Evolutionary conservation across 2,888 invertebrate genomes (phyloP).

Genomic region (Pseudoips prasinana): DNA sequence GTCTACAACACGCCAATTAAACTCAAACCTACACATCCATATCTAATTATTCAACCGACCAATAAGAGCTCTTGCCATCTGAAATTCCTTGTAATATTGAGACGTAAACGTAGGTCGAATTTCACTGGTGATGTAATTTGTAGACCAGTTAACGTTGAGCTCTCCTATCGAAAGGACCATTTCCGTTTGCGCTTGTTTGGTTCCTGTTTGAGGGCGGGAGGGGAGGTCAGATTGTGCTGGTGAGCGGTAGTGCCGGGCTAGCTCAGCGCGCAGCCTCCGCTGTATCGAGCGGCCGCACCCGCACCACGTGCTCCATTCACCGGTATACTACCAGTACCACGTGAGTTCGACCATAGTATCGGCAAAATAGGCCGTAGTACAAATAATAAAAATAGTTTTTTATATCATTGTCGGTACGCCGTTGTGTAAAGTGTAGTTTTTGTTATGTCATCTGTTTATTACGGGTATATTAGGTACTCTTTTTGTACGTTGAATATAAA

Average conservation of each 20-base stretch:
- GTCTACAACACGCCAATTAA: too few relatives aligned
- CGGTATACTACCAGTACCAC: conserved; percentile 41
- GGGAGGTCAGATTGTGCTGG: conserved; percentile 30
- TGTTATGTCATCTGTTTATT: too few relatives aligned
- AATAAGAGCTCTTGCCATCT: too few relatives aligned
- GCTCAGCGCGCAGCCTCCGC: conserved; percentile 68
- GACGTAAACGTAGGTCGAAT: conserved; percentile 12
- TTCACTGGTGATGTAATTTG: conserved; percentile 24
- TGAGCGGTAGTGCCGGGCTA: conserved; percentile 43
- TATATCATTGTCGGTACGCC: not conserved
- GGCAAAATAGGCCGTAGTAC: conserved; percentile 33
- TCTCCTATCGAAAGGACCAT: conserved; percentile 13
- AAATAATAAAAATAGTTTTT: conserved; percentile 39
- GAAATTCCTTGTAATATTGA: conserved; percentile 20
- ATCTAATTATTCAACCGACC: too few relatives aligned
- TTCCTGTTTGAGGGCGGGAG: conserved; percentile 14
- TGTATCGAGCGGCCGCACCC: conserved; percentile 69
- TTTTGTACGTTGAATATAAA: too few relatives aligned
- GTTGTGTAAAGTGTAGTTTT: too few relatives aligned
- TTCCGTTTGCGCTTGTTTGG: conserved; percentile 9
- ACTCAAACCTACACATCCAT: too few relatives aligned
- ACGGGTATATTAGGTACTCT: conserved; percentile 5
- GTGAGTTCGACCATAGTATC: conserved; percentile 42
- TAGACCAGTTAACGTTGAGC: conserved; percentile 21
- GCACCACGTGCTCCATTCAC: conserved; percentile 65